phyloP scores from a whole-genome alignment of 35 echinoderm and acorn worm genomes.

The Apostichopus californicus region DNA sequence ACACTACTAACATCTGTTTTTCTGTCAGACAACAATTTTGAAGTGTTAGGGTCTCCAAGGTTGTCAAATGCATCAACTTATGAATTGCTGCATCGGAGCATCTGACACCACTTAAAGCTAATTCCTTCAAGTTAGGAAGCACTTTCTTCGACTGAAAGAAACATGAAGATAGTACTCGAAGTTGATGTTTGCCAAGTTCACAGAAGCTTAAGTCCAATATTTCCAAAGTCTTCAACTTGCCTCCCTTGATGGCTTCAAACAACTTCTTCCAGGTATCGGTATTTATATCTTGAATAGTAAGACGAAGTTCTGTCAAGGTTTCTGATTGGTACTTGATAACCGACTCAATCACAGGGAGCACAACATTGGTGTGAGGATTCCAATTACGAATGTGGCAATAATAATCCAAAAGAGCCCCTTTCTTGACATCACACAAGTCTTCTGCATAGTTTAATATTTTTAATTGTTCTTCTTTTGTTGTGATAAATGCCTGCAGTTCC shows the following conservation, averaged over 20 bases:
- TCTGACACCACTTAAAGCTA: not conserved
- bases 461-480: not conserved
- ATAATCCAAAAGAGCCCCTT: conserved; percentile 9
- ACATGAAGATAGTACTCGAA: not conserved
- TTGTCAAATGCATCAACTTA: not conserved
- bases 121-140: conserved; percentile 3
- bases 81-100: not conserved
- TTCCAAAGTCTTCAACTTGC: conserved; percentile 15
- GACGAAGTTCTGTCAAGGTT: not conserved
- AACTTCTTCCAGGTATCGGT: not conserved
- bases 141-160: not conserved
- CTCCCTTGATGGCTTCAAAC: not conserved
- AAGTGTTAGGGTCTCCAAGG: not conserved
- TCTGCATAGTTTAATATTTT: not conserved
- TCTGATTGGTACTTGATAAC: not conserved
- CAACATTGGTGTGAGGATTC: conserved; percentile 12
- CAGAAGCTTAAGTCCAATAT: conserved; percentile 37
- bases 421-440: conserved; percentile 39
- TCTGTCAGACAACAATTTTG: conserved; percentile 4
- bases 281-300: not conserved
- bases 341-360: conserved; percentile 15
- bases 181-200: conserved; percentile 19
- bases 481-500: not conserved
- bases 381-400: not conserved
- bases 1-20: not conserved